phyloP scores from a whole-genome alignment of 2,888 invertebrate species.

The Sinodicranocentrus sp. region DNA sequence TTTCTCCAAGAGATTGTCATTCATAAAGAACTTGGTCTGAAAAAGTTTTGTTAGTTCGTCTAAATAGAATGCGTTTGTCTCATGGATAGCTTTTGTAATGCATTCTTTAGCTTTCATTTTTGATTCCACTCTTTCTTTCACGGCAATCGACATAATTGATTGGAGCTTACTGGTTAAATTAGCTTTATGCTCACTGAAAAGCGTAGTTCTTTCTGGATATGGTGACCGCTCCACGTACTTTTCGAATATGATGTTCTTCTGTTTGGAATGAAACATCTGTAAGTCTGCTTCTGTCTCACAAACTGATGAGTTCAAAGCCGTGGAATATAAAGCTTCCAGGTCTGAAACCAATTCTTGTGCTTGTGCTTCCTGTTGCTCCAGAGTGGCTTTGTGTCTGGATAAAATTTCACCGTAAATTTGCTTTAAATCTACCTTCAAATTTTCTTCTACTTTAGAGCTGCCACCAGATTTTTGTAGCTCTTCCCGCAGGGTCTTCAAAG shows the following conservation, averaged over 20 bases:
- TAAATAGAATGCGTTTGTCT: too few species aligned
- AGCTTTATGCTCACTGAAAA: too few species aligned
- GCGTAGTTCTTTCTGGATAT: background rate
- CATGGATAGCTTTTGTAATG: too few species aligned
- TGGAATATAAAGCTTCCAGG: background rate
- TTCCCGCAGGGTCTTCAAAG: background rate
- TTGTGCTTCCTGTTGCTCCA: background rate
- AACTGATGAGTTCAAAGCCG: background rate
- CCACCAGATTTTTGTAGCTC: background rate
- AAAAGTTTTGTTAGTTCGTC: constrained; percentile 29
- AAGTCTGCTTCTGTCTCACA: background rate
- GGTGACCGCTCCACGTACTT: constrained; percentile 13
- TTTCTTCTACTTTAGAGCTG: background rate
- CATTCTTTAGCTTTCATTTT: too few species aligned
- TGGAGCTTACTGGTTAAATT: too few species aligned
- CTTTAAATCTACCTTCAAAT: background rate
- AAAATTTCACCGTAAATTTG: background rate
- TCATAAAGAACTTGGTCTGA: background rate
- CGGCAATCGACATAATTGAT: too few species aligned
- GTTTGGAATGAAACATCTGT: background rate
- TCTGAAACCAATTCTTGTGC: constrained; percentile 11
- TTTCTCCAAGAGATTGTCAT: constrained; percentile 36
- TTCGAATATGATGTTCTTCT: background rate
- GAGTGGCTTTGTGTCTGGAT: background rate
- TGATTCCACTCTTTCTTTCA: too few species aligned